These are phyloP conservation scores for Xenotilapia leptura DNA, from an alignment of 2,113 vertebrate genomes.

Conservation along the genomic window DNA sequence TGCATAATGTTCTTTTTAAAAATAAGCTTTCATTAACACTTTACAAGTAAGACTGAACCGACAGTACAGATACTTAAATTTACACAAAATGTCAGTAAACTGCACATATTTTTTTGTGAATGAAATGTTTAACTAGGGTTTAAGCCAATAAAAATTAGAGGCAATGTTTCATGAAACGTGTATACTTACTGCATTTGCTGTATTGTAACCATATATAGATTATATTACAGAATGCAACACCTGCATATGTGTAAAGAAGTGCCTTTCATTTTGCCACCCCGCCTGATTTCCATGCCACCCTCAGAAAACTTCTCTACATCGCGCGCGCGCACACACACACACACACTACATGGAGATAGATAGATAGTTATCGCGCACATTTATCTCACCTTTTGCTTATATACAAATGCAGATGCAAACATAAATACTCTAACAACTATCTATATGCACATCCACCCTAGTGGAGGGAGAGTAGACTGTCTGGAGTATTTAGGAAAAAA, in stretches of 20 bases:
- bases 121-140: not conserved
- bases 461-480: not conserved
- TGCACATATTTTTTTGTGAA: not conserved
- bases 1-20: accelerated
- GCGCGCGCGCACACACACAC: accelerated
- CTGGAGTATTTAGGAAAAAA: accelerated
- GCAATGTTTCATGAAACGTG: not conserved
- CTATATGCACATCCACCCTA: too few species aligned
- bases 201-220: too few species aligned
- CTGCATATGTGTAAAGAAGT: too few species aligned
- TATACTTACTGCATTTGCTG: too few species aligned
- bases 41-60: not conserved
- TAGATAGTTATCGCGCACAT: not conserved
- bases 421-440: not conserved
- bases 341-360: not conserved
- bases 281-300: not conserved
- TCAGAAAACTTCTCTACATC: too few species aligned
- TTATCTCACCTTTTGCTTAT: not conserved
- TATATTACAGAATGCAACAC: accelerated
- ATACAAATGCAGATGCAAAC: not conserved
- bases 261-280: not conserved
- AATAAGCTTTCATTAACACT: accelerated
- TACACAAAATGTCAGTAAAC: not conserved
- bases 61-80: not conserved
- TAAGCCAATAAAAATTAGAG: not conserved